Evolutionary conservation across 1,140 invertebrate species (phyloP).

Genomic region (Leptinotarsa undecemlineata): DNA sequence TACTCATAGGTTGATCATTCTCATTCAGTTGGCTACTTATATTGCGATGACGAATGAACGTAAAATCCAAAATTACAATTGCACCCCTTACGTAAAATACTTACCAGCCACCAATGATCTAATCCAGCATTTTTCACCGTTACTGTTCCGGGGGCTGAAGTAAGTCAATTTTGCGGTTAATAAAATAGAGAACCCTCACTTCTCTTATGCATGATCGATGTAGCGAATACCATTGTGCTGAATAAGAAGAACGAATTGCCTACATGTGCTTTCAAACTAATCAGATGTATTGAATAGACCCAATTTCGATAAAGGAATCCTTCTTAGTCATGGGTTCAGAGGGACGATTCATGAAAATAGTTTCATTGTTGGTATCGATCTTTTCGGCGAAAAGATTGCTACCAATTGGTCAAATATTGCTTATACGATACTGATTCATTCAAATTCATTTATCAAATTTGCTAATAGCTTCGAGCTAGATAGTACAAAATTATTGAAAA

Average conservation of each 20-base stretch:
- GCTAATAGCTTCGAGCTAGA: too few species aligned
- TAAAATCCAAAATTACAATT: too few species aligned
- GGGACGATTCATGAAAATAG: not conserved
- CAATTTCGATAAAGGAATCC: not conserved
- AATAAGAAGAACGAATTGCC: constrained; percentile 12
- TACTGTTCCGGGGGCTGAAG: not conserved
- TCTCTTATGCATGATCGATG: constrained; percentile 36
- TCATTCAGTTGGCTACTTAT: too few species aligned
- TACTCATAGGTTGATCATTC: too few species aligned
- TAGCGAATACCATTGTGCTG: constrained; percentile 20
- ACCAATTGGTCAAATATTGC: too few species aligned
- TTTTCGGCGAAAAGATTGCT: too few species aligned
- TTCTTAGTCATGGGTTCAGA: not conserved
- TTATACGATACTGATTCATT: too few species aligned
- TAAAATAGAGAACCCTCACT: constrained; percentile 34
- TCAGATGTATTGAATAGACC: constrained; percentile 24
- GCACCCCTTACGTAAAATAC: too few species aligned
- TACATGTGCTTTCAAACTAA: constrained; percentile 31
- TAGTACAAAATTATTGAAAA: too few species aligned
- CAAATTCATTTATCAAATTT: too few species aligned
- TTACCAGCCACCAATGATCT: not conserved
- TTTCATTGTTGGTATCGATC: not conserved
- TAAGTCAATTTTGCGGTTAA: constrained; percentile 38
- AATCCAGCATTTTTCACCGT: not conserved
- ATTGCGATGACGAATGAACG: too few species aligned